Evolutionary conservation across 92 coral and sea anemone species (phyloP).

Genomic region (Ricordea florida): DNA sequence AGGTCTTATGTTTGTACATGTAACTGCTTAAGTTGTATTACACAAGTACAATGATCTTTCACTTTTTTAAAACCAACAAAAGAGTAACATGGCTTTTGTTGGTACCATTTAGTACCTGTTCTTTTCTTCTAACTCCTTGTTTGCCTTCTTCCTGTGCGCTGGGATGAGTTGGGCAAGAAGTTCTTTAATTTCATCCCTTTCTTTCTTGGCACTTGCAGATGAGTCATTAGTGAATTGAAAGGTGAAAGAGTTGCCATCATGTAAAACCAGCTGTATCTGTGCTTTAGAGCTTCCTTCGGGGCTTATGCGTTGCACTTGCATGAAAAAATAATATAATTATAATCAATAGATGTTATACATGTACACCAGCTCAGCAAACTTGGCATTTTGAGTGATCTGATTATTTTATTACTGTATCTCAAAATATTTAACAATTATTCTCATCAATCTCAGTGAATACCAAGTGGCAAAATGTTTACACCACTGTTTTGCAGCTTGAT

Average conservation of each 20-base stretch:
- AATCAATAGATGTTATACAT: not conserved
- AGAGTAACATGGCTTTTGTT: no score
- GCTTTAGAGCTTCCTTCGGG: constrained; percentile 94
- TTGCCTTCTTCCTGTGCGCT: constrained; percentile 93
- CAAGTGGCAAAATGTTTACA: no score
- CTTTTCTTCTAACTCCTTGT: constrained; percentile 95
- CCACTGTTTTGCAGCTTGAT: no score
- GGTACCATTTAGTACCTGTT: constrained; percentile 49
- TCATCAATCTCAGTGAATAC: no score
- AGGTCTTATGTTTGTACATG: no score
- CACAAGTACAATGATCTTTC: no score
- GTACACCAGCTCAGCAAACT: not conserved
- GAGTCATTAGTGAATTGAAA: constrained; percentile 84
- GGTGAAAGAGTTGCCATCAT: constrained; percentile 86
- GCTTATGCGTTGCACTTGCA: constrained; percentile 90
- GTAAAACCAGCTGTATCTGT: constrained; percentile 90
- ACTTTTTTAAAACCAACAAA: no score
- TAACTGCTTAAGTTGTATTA: no score
- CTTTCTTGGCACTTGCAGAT: constrained; percentile 67
- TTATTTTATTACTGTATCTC: no score
- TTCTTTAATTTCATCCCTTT: constrained; percentile 93
- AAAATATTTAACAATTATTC: no score
- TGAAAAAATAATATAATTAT: not conserved
- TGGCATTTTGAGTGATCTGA: not conserved
- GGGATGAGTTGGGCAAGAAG: constrained; percentile 93